Conservation (phyloP, 2,113 vertebrate genomes). For the Chrysemys picta region DNA sequence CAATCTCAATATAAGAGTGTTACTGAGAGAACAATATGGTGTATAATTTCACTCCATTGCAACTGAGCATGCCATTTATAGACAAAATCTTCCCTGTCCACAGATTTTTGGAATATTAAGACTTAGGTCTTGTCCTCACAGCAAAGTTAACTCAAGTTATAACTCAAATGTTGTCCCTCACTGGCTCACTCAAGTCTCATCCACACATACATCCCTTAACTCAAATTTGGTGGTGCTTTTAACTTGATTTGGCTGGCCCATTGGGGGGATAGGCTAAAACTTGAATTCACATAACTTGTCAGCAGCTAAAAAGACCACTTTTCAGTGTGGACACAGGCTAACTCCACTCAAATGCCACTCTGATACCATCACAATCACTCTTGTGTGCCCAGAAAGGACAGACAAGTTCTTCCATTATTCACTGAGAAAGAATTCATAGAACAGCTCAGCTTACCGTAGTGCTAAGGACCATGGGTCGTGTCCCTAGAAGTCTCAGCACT, state of each 20-base stretch:
- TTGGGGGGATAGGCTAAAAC: not conserved
- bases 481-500: too few species aligned
- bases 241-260: not conserved
- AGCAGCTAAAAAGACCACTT: not conserved
- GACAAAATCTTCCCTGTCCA: not conserved
- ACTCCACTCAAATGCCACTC: not conserved
- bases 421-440: not conserved
- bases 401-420: too few species aligned
- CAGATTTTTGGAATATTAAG: not conserved
- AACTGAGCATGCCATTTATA: not conserved
- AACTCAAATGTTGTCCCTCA: not conserved
- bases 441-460: too few species aligned
- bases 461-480: too few species aligned
- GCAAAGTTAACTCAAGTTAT: not conserved
- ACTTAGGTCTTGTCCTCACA: not conserved
- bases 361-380: not conserved
- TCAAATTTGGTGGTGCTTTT: not conserved
- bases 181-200: not conserved
- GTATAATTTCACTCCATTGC: not conserved
- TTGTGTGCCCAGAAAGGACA: not conserved
- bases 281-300: not conserved
- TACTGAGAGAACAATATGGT: not conserved
- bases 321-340: not conserved
- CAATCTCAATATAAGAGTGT: not conserved
- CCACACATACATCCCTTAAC: not conserved